Evolutionary conservation across 2,888 invertebrate species (phyloP), one percentile per base, ranked within the genome.

Genomic region (Tortrix viridana): DNA sequence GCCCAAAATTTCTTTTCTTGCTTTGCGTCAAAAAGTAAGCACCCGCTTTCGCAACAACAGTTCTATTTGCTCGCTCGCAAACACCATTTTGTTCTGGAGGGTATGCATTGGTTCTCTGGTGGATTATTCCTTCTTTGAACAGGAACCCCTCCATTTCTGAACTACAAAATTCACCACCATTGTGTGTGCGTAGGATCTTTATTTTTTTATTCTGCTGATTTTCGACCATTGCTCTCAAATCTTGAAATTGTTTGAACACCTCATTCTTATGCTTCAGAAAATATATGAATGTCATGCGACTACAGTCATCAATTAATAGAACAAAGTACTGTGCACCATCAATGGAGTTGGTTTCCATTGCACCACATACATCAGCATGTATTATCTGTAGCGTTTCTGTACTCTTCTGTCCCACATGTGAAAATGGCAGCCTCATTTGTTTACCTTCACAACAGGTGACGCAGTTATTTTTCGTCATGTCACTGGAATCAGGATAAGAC

Each of bases 221-320:
- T 65, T 75, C 76, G 20, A 72, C 72, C 54, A 72, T 41, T 22
- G 18, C 46, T 64, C 75, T 74, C 57, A 76, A 80, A 12, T 74
- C 57, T 49, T 65, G 63, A 38, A 69, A 67, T 53, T 48, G 48
- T 20, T 65, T 53, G n/a, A 68, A 59, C 6, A 68, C 73, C 66
- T 81, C 74, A 69, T 68, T 67, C 58, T 80, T 81, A 7, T 61
- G 61, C 64, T 74, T 80, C n/a, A 80, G 19, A 65, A 77, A 73
- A 63, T 75, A 77, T 53, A 62, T 53, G 20, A 48, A 58, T 9
- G 53, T 50, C 58, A 54, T 53, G 14, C 64, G 50, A 55, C 46
- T 74, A 49, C 57, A 72, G 57, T 80, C 76, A 59, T 80, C 78
- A 18, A 77, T 65, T 58, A 79, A 78, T n/a, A 70, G 66, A 3